Evolutionary conservation across 2,888 invertebrate genomes (phyloP), one percentile per base, ranked within the genome.

Genomic region (Leptodirus hochenwartii): DNA sequence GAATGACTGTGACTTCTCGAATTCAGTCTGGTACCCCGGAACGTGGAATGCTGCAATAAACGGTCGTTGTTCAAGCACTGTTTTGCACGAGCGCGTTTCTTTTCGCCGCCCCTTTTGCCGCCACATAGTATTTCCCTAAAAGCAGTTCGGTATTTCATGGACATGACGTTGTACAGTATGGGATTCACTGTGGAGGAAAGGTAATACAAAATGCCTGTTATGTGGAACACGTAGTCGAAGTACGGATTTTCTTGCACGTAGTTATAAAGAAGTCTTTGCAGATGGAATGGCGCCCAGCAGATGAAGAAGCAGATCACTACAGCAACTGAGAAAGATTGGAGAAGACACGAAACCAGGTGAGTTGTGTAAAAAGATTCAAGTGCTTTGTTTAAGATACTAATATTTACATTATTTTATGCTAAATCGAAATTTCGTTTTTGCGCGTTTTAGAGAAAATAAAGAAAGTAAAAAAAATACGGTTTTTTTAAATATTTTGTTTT

Each of bases 231-330:
- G 66, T 75, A 77, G 46, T 78, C 76, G 50, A 67, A 66, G 53
- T 69, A 74, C 1, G 54, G 51, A 29, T 61, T 60, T 13, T 67
- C 53, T 37, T 63, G 62, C 15, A 69, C 78, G 51, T 85, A 77
- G 41, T 82, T 66, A 50, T 76, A 81, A 53, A 87, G 69, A 30
- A 93, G 62, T 4, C 93, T 63, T 56, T 93, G 93, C 37, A 81
- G 70, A 59, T 93, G 93, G 60, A 91, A 93, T 15, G 93, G 93
- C 0, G 88, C 85, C 91, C 93, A 93, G 56, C 91, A 90, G 8
- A 88, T 61, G 61, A 91, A 91, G 62, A 93, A 93, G 17, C 84
- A 79, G 5, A 90, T 64, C 30, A 93, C 93, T 13, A 93, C 91
- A 3, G 85, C 85, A 41, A 82, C 93, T 93, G 61, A 9, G 64